Base-by-base conservation (phyloP, 2,888 invertebrate species). In the Lasiommata megera region DNA sequence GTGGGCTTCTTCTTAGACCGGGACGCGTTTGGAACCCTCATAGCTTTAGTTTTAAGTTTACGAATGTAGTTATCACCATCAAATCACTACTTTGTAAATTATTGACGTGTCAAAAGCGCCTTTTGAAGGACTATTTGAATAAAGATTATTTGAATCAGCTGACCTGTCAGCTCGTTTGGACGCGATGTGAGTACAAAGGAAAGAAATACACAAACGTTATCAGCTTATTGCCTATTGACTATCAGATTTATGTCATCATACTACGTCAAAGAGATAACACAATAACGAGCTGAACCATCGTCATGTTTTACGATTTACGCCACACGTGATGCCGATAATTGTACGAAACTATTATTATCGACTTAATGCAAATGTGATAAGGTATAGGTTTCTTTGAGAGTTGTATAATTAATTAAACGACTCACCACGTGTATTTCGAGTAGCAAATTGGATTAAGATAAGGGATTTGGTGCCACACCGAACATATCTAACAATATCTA, bases 221-320 rank as follows among this genome's bases (percentile, higher is more conserved):
- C 67, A 57, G 62, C 61, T 64, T 67, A 69, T 67, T 65, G 64
- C 43, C 62, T 60, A 69, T 67, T 63, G 67, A 55, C 61, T 48
- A 65, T 62, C 62, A 63, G 63, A 57, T 65, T 59, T 65, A 62
- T 64, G 64, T 63, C 61, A 60, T 60, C 60, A 58, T 43, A 60
- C 56, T 37, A 64, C 68, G 67, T 67, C 69, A 60, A 63, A 60
- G 48, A 63, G 66, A 70, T 66, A 67, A 65, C 43, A 56, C 50
- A 58, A 56, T 40, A 60, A 62, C 62, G 58, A 62, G 28, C 48
- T 29, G 31, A 61, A 41, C 59, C 47, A 54, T 62, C 64, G 59
- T 58, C 37, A 51, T 38, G 28, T 37, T 29, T 28, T 29, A 44
- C 16, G 23, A 37, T 47, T 36, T 36, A 29, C 50, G 50, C n/a